Conservation (phyloP, 1,140 invertebrate genomes). For the Tenebrio molitor region DNA sequence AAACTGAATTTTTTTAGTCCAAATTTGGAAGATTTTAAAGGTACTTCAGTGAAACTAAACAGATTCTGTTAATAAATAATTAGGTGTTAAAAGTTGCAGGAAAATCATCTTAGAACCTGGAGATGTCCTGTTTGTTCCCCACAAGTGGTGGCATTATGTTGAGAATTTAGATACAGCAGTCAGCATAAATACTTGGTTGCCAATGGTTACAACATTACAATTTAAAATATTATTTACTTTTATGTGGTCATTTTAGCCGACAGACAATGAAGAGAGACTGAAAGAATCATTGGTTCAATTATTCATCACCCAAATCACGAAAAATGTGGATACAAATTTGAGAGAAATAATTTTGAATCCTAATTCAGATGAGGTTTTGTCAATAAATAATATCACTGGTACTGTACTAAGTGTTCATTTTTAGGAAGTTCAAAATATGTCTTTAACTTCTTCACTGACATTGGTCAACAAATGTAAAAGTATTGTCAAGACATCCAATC, state of each 20-base stretch:
- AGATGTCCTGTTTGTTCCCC: slow-evolving; percentile 90
- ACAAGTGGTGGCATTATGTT: slow-evolving; percentile 97
- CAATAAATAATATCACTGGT: slow-evolving; percentile 1
- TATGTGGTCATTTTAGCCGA: slow-evolving; percentile 48
- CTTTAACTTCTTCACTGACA: background rate
- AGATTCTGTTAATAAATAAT: slow-evolving; percentile 1
- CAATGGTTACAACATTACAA: slow-evolving; percentile 70
- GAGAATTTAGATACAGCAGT: slow-evolving; percentile 83
- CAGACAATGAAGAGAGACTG: slow-evolving; percentile 60
- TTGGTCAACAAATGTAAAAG: slow-evolving; percentile 23
- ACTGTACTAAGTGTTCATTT: slow-evolving; percentile 18
- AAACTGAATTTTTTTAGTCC: slow-evolving; percentile 83
- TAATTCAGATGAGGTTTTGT: slow-evolving; percentile 45
- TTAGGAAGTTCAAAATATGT: slow-evolving; percentile 37
- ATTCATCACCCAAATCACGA: slow-evolving; percentile 56
- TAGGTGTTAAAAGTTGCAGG: slow-evolving; percentile 70
- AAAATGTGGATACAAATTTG: slow-evolving; percentile 39
- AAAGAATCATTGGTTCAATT: slow-evolving; percentile 60
- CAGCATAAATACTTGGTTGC: slow-evolving; percentile 91
- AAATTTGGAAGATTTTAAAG: slow-evolving; percentile 56
- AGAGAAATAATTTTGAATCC: slow-evolving; percentile 57
- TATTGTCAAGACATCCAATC: slow-evolving; percentile 4
- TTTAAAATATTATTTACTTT: slow-evolving; percentile 14
- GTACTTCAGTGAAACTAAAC: slow-evolving; percentile 15
- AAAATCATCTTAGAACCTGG: slow-evolving; percentile 81